Conservation (phyloP, 2,888 invertebrate species). For the Gari tellinella region DNA sequence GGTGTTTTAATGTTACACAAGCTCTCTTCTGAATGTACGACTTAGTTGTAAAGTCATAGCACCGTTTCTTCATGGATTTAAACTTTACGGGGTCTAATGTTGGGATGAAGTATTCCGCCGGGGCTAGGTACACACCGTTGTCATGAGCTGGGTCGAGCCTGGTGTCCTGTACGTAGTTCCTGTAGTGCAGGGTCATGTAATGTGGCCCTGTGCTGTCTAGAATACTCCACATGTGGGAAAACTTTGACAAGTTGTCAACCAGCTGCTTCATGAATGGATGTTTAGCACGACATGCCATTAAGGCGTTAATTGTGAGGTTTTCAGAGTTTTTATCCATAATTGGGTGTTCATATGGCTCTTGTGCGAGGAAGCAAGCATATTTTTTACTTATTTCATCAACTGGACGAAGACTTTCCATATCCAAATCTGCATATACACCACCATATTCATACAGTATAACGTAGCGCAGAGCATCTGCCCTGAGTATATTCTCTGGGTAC, state of each 20-base stretch:
- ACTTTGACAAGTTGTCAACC: slow-evolving; percentile 72
- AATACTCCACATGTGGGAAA: slow-evolving; percentile 75
- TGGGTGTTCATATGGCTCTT: slow-evolving; percentile 79
- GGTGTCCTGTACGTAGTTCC: slow-evolving; percentile 57
- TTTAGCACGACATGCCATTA: slow-evolving; percentile 73
- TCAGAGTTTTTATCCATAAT: slow-evolving; percentile 75
- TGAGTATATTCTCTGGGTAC: slow-evolving; percentile 75
- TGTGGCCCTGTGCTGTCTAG: slow-evolving; percentile 80
- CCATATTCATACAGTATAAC: slow-evolving; percentile 81
- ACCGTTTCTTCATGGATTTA: slow-evolving; percentile 52
- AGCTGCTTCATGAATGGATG: slow-evolving; percentile 78
- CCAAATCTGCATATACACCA: slow-evolving; percentile 82
- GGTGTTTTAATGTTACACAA: slow-evolving; percentile 53
- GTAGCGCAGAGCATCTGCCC: slow-evolving; percentile 81
- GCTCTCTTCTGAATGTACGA: slow-evolving; percentile 48
- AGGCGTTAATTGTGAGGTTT: slow-evolving; percentile 76
- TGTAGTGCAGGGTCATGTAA: slow-evolving; percentile 69
- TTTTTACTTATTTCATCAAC: slow-evolving; percentile 66
- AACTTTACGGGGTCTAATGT: slow-evolving; percentile 63
- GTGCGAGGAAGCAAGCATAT: slow-evolving; percentile 71
- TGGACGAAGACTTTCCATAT: slow-evolving; percentile 77
- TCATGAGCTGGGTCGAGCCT: slow-evolving; percentile 29
- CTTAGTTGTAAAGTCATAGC: slow-evolving; percentile 39
- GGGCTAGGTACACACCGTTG: slow-evolving; percentile 59
- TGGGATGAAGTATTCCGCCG: slow-evolving; percentile 66